A percentile compares a stretch with the other conserved stretches of the same genome.
phyloP scores from a whole-genome alignment of 2,888 invertebrate species.

The Aporophyla lueneburgensis region DNA sequence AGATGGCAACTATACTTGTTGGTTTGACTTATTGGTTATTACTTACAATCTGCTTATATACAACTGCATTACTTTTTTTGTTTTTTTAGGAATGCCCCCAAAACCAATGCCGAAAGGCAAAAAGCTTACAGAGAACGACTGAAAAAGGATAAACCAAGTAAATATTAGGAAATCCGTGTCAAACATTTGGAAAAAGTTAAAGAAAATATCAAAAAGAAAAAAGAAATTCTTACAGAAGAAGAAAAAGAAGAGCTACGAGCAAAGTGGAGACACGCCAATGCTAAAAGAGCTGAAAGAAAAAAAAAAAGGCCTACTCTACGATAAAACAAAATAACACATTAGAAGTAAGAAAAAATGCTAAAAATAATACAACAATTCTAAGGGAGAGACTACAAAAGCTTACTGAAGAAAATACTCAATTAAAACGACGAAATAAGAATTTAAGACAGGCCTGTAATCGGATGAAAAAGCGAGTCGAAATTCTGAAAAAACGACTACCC shows the following conservation, averaged over 20 bases:
- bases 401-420: constrained; percentile 29
- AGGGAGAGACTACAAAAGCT: constrained; percentile 2
- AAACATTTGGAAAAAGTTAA: constrained; percentile 8
- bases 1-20: constrained; percentile 11
- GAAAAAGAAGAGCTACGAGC: no score
- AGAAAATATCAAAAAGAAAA: constrained; percentile 47
- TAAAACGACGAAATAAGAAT: constrained; percentile 42
- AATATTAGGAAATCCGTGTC: constrained; percentile 10
- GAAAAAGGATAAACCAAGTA: background rate
- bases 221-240: constrained; percentile 15
- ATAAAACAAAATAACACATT: background rate
- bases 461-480: constrained; percentile 40
- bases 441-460: constrained; percentile 43
- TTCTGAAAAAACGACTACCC: constrained; percentile 39
- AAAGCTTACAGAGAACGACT: constrained; percentile 11
- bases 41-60: background rate
- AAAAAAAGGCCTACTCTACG: background rate
- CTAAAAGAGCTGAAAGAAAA: no score
- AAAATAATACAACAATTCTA: background rate
- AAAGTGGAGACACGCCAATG: no score
- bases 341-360: background rate
- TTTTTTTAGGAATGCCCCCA: constrained; percentile 6
- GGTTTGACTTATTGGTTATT: background rate
- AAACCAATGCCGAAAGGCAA: constrained; percentile 12
- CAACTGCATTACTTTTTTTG: constrained; percentile 1